Base-by-base conservation (phyloP, 37 sponge, comb jelly and placozoan species). In the Cliona cf. orientalis region DNA sequence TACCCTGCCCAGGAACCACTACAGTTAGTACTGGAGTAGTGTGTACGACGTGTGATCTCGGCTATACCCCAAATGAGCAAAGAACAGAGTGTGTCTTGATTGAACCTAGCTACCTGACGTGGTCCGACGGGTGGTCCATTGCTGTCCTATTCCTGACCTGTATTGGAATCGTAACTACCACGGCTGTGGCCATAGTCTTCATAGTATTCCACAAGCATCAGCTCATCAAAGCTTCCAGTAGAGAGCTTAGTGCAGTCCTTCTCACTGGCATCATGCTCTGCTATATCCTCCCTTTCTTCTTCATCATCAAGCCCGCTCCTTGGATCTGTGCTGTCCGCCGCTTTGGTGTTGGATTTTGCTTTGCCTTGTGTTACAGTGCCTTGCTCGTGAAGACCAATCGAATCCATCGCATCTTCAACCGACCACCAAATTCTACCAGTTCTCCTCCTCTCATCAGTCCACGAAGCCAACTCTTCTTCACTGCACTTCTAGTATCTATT, bases 241-340 rank as follows among this genome's bases (percentile, higher is more conserved):
- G 95, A 46, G 95, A 94, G 80, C 81, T 87, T 22, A 87, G 88
- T 61, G 37, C 65, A 29, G 29, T 87, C n/a, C 66, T 94, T 34
- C 68, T 94, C 33, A 28, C 32, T 36, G 91, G 91, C 0, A 34
- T 91, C 29, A 6, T 82, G 0, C 67, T 91, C 35, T 87, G 80
- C 41, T 91, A 74, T 78, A 26, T 79, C 1, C 31, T 83, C 5
- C 81, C 91, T n/a, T 81, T 93, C 68, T 68, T 81, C 46, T 76
- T n/a, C 31, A 40, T 91, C 26, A 66, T 43, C 23, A 49, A 73
- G 57, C 91, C 94, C 1, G 46, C 68, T 22, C 43, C 66, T 46
- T 43, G 29, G 28, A 78, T 73, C 0, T 93, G 94, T 69, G 81
- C 35, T 31, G 63, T 86, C 4, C 49, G 60, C 39, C 32, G 89